phyloP scores from a whole-genome alignment of 1,140 invertebrate species.

The Homarus americanus region DNA sequence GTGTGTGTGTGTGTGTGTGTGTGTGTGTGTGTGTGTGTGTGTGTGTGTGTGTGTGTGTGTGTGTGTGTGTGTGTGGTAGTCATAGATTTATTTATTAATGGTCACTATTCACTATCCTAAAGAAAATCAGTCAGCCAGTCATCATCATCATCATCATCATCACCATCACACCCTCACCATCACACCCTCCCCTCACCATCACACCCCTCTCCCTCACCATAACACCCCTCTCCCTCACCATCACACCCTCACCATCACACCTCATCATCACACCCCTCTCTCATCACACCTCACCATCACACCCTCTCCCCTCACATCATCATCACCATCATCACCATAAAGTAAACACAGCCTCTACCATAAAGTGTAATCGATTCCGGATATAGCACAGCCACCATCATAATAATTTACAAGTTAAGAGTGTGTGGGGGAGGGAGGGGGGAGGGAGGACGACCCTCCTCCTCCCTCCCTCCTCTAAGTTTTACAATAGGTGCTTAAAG shows the following conservation, averaged over 20 bases:
- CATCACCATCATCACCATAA: slow-evolving; percentile 45
- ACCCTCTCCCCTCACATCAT: background rate
- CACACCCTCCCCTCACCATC: slow-evolving; percentile 7
- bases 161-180: background rate
- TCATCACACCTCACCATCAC: background rate
- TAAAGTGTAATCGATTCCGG: slow-evolving; percentile 48
- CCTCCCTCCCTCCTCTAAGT: background rate
- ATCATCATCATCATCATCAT: background rate
- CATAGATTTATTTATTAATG: too few species aligned
- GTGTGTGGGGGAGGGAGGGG: background rate
- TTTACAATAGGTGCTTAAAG: slow-evolving; percentile 15
- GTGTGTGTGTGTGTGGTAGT: too few species aligned
- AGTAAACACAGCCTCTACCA: background rate
- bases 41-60: too few species aligned
- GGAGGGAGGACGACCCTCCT: background rate
- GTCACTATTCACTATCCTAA: too few species aligned
- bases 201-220: background rate
- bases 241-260: background rate
- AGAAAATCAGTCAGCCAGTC: background rate
- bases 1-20: too few species aligned
- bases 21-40: too few species aligned
- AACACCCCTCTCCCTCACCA: background rate
- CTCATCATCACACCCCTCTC: background rate
- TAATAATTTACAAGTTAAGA: slow-evolving; percentile 45
- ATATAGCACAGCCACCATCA: background rate